Evolutionary conservation across 2,113 vertebrate genomes (phyloP), one percentile per base, ranked within the genome.

Genomic region (Xiphophorus couchianus): DNA sequence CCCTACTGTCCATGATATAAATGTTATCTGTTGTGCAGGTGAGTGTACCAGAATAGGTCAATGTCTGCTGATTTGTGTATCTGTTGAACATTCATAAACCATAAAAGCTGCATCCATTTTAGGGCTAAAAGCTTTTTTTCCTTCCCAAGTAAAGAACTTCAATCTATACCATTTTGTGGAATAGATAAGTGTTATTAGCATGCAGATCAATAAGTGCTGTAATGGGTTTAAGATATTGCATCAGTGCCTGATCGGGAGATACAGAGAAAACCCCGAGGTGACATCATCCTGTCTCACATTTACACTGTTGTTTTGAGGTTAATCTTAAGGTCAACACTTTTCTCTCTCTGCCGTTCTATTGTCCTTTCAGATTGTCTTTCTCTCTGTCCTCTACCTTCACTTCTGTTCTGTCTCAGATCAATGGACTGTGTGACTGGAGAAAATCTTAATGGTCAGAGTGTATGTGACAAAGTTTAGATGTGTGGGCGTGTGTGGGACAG

Each of bases 361-460:
- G 78, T 71, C 31, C 74, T 85, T 71, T 77, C 64, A 17, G 62
- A 14, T 25, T 3, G 33, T 68, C 30, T 73, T 60, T 31, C 8
- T 79, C 42, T 76, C 61, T 78, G 72, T 63, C 66, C 39, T 73
- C 39, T 27, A 22, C 54, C 25, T 39, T 71, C 85, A 72, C 66
- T 67, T 83, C 64, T 73, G 28, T 68, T 89, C 78, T 77, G 58
- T 84, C 71, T 84, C 77, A 78, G 88, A 93, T 91, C 79, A 90
- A 90, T 91, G 82, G 71, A 64, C 78, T 76, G 84, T 69, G 75
- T 87, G 84, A 87, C 86, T 74, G 62, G 51, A 87, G 87, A 85
- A 88, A 88, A 88, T 90, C 85, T 84, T 89, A 85, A 91, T 90
- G 88, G 85, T 86, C 80, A 79, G 39, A 15, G 75, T 76, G 80